Evolutionary conservation across 2,113 vertebrate species (phyloP), one percentile per base, ranked within the genome.

Genomic region (Aegotheles bennettii): DNA sequence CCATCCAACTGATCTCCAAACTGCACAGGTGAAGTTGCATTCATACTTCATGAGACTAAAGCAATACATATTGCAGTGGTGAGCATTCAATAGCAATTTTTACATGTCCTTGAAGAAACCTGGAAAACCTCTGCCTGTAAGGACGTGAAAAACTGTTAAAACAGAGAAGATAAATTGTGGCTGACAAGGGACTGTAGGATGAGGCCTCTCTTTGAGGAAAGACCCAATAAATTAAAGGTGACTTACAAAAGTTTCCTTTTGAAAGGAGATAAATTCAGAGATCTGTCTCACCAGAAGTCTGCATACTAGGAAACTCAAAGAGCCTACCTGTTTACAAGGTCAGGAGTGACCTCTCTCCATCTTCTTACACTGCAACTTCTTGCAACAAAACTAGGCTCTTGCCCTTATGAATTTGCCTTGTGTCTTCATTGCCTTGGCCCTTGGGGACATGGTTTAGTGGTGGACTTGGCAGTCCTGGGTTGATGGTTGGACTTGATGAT

Each of bases 151-250:
- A 88, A 63, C 9, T 53, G 57, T 36, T 56, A 65, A 42, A 84
- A 67, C 8, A 31, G 60, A 76, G 67, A 92, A 80, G 84, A 94
- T 83, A 80, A 94, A 95, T 85, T 31, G 42, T 63, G 79, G 54
- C 50, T 94, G 89, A 79, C 82, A 91, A 76, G 36, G 40, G 38
- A 25, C 42, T 78, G 23, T 57, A 83, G 40, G 64, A 86, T 51
- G 89, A 86, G 51, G 33, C 57, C 8, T 92, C 12, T 81, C 31
- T 87, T 84, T 74, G 70, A 74, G 84, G 50, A 84, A 95, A 89
- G 31, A 82, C 73, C 59, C 77, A 89, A 94, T 86, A 87, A 89
- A 95, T 95, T 93, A 79, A 64, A 79, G 51, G 63, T 92, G 80
- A 84, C 87, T 90, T 64, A 45, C 0, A 4, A 64, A 93, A 78